Conservation (phyloP, 2,888 invertebrate species). For the Dione juno region DNA sequence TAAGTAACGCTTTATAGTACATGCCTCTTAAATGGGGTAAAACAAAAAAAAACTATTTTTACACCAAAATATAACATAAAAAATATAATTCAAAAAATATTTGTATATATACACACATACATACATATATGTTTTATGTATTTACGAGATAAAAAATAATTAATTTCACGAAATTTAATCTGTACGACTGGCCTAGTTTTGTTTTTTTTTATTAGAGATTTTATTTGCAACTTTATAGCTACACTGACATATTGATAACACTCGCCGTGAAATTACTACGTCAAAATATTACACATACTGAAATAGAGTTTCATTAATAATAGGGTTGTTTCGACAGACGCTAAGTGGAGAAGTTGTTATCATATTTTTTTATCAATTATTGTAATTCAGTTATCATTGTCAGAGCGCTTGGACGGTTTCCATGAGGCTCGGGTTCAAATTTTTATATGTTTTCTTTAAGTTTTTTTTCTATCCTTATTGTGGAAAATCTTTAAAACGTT, state of each 20-base stretch:
- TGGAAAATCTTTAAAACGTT: no score
- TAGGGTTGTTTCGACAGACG: constrained; percentile 3
- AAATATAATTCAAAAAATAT: no score
- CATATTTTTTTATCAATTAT: background rate
- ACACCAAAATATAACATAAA: no score
- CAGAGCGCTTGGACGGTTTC: no score
- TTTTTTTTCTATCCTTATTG: no score
- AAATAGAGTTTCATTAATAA: constrained; percentile 4
- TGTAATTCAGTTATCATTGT: no score
- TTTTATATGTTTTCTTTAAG: no score
- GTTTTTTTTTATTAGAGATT: background rate
- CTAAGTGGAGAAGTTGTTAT: constrained; percentile 8
- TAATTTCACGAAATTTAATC: background rate
- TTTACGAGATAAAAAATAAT: background rate
- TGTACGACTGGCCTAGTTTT: background rate
- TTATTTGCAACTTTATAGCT: constrained; percentile 7
- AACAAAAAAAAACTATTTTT: no score
- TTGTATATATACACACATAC: background rate
- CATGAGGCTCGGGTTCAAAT: no score
- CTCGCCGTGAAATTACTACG: constrained; percentile 3
- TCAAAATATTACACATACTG: constrained; percentile 12
- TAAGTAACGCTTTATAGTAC: no score
- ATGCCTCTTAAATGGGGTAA: background rate
- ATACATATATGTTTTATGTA: background rate
- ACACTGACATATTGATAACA: constrained; percentile 15